phyloP scores from a whole-genome alignment of 2,797 vertebrate species.

The Paedocypris micromegethes region DNA sequence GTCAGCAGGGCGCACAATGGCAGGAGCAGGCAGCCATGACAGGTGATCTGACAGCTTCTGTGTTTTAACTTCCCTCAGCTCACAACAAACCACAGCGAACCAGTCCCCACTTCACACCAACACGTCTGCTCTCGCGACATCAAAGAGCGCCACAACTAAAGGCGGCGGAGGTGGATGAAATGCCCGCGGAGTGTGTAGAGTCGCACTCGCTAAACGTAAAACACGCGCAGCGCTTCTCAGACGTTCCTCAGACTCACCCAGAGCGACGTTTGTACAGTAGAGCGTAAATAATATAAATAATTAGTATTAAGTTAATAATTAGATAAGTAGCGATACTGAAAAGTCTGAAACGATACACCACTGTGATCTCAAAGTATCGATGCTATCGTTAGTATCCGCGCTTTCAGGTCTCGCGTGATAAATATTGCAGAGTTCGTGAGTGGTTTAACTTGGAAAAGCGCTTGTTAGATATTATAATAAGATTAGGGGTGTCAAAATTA shows the following conservation, averaged over 20 bases:
- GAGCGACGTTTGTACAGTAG: conserved; percentile 28
- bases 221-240: conserved; percentile 27
- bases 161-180: conserved; percentile 40
- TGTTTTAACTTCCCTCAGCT: conserved; percentile 53
- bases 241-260: conserved; percentile 28
- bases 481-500: too few relatives aligned
- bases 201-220: conserved; percentile 33
- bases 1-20: conserved; percentile 28
- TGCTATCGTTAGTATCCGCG: too few relatives aligned
- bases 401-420: too few relatives aligned
- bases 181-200: conserved; percentile 31
- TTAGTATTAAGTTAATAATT: too few relatives aligned
- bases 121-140: conserved; percentile 48
- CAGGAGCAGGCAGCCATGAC: conserved; percentile 51
- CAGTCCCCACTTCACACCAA: conserved; percentile 15
- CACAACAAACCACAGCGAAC: conserved; percentile 38
- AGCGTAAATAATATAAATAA: conserved; percentile 12
- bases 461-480: too few relatives aligned
- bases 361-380: too few relatives aligned
- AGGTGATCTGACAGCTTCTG: conserved; percentile 59
- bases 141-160: conserved; percentile 55
- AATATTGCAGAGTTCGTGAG: too few relatives aligned
- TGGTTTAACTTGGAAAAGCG: too few relatives aligned
- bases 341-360: too few relatives aligned
- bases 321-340: too few relatives aligned